These are phyloP conservation scores for Actinia tenebrosa DNA, from an alignment of 64 coral and sea anemone species.

Conservation along the genomic window DNA sequence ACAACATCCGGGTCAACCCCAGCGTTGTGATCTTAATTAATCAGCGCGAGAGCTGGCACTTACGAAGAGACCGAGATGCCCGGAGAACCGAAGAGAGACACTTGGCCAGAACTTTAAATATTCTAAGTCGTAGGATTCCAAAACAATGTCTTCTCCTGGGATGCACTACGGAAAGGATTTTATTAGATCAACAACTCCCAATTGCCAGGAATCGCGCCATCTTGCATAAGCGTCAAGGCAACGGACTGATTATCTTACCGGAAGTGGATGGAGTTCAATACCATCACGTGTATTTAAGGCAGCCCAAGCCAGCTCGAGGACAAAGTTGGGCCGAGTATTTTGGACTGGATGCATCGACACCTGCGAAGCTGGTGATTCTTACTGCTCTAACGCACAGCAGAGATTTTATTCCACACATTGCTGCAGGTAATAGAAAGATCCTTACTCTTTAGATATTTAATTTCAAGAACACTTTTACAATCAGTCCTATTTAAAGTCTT, in stretches of 20 bases:
- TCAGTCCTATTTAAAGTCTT: too few relatives aligned
- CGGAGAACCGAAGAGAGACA: conserved; percentile 57
- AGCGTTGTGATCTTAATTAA: conserved; percentile 57
- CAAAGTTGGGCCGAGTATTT: conserved; percentile 59
- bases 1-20: conserved; percentile 35
- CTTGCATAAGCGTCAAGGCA: conserved; percentile 42
- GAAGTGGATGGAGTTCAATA: conserved; percentile 47
- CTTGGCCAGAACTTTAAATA: conserved; percentile 56
- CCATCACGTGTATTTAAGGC: conserved; percentile 55
- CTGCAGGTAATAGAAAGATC: conserved; percentile 27
- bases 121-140: conserved; percentile 54
- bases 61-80: conserved; percentile 51
- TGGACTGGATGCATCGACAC: conserved; percentile 19
- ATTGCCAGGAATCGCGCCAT: background rate
- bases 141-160: conserved; percentile 48
- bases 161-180: conserved; percentile 65
- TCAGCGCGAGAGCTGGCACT: conserved; percentile 71
- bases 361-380: conserved; percentile 61
- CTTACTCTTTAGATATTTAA: too few relatives aligned
- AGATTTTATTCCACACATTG: conserved; percentile 65
- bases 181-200: conserved; percentile 31
- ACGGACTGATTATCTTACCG: conserved; percentile 46
- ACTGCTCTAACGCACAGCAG: conserved; percentile 60
- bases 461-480: too few relatives aligned
- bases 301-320: conserved; percentile 22